A percentile compares a stretch with the other conserved stretches of the same genome.
Conservation (phyloP, 2,888 invertebrate genomes). For the Zygothrica quintamaculata region DNA sequence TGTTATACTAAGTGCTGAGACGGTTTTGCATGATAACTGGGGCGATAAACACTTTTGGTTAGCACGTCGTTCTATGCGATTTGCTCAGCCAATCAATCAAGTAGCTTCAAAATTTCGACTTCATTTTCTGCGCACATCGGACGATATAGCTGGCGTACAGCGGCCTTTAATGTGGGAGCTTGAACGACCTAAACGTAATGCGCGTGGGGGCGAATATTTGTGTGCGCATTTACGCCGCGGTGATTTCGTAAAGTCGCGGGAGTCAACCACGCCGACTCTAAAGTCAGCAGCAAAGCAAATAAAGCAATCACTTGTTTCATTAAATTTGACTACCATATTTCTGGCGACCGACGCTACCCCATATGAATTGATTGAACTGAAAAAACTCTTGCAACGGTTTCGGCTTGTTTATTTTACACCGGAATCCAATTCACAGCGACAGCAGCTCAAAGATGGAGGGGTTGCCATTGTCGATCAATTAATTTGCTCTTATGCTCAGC, state of each 20-base stretch:
- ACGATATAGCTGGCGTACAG: conserved; percentile 86
- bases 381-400: conserved; percentile 76
- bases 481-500: conserved; percentile 94
- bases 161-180: conserved; percentile 87
- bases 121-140: conserved; percentile 87
- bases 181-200: conserved; percentile 85
- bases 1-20: conserved; percentile 89
- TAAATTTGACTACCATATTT: conserved; percentile 88
- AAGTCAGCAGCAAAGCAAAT: conserved; percentile 91
- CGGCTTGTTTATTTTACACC: conserved; percentile 78
- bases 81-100: conserved; percentile 88
- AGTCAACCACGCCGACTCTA: conserved; percentile 91
- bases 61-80: conserved; percentile 95
- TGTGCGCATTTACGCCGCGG: conserved; percentile 94
- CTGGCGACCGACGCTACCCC: conserved; percentile 93
- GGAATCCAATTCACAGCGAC: conserved; percentile 77
- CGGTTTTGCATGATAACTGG: conserved; percentile 94
- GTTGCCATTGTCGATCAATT: conserved; percentile 97
- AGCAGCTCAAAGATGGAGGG: conserved; percentile 89
- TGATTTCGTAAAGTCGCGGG: conserved; percentile 92
- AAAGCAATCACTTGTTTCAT: conserved; percentile 86
- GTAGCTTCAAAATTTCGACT: conserved; percentile 89
- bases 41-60: conserved; percentile 94
- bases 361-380: conserved; percentile 83
- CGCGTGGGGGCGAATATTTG: conserved; percentile 90